Evolutionary conservation across 1,140 invertebrate genomes (phyloP).

Genomic region (Triops longicaudatus): DNA sequence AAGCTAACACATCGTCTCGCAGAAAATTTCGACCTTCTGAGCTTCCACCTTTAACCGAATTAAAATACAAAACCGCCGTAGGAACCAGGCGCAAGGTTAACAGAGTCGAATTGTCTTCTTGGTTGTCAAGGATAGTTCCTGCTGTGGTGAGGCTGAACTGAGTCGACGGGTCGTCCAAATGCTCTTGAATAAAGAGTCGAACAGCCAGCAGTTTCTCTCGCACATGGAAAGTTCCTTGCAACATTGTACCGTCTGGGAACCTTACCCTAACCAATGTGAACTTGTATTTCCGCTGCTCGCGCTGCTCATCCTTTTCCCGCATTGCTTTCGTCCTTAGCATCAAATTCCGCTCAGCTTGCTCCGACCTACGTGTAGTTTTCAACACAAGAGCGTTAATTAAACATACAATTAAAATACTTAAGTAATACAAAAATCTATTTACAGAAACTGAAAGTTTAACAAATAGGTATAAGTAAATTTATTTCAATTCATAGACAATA

Average conservation of each 20-base stretch:
- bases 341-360: conserved; percentile 66
- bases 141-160: conserved; percentile 51
- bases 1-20: conserved; percentile 61
- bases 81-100: conserved; percentile 63
- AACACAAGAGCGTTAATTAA: neutral
- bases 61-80: conserved; percentile 61
- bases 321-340: conserved; percentile 85
- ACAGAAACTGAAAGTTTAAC: neutral
- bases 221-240: conserved; percentile 76
- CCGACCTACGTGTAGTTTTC: conserved; percentile 46
- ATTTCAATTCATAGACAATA: no score
- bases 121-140: conserved; percentile 51
- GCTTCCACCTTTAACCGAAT: conserved; percentile 42
- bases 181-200: conserved; percentile 61
- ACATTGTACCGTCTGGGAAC: conserved; percentile 75
- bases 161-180: conserved; percentile 52
- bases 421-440: neutral
- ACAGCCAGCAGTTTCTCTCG: conserved; percentile 62
- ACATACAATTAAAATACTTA: neutral
- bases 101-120: conserved; percentile 55
- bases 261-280: conserved; percentile 73
- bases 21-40: conserved; percentile 51
- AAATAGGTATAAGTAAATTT: no score
- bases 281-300: conserved; percentile 69
- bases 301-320: conserved; percentile 73